Evolutionary conservation across 2,113 vertebrate genomes (phyloP), one percentile per base, ranked within the genome.

Genomic region (Spheniscus mendiculus): DNA sequence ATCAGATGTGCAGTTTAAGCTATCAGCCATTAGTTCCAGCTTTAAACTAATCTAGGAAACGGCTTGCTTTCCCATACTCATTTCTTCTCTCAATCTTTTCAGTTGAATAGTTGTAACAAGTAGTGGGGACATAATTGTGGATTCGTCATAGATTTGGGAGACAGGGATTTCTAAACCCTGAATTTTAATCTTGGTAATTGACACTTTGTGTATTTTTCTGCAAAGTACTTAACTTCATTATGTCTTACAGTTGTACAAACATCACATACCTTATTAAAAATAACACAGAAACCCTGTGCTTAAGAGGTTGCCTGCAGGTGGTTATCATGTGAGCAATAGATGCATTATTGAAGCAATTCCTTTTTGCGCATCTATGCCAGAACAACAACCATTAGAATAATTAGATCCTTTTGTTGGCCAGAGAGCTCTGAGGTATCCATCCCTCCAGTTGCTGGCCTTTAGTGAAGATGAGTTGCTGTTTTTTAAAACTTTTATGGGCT

Each of bases 401-500:
- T 88, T 77, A 88, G 67, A 95, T 77, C 80, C 2, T 73, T 92
- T 91, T 71, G 25, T 62, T 55, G 50, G 52, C 45, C 50, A 49
- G 72, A 95, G 67, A 67, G 4, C 29, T 94, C 26, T 53, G 50
- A 90, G 58, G 73, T 80, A 81, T 66, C 81, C 55, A 47, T 78
- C 58, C 87, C 66, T 58, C 32, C 67, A 44, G 40, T 81, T 93
- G n/a, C 40, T 77, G 55, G 58, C 38, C 50, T 63, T 89, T 91
- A 79, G 52, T 69, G 78, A 93, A 94, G 92, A 90, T 0, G 0
- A 79, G 71, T 83, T 96, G 71, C 67, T 93, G 45, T 94, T 82
- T 90, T 97, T 94, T 83, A 91, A 96, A 97, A 91, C 49, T 95
- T 95, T 91, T 71, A 96, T 83, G 66, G 82, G 62, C 59, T 90